Evolutionary conservation across 2,888 invertebrate genomes (phyloP).

Genomic region (Tholera decimalis): DNA sequence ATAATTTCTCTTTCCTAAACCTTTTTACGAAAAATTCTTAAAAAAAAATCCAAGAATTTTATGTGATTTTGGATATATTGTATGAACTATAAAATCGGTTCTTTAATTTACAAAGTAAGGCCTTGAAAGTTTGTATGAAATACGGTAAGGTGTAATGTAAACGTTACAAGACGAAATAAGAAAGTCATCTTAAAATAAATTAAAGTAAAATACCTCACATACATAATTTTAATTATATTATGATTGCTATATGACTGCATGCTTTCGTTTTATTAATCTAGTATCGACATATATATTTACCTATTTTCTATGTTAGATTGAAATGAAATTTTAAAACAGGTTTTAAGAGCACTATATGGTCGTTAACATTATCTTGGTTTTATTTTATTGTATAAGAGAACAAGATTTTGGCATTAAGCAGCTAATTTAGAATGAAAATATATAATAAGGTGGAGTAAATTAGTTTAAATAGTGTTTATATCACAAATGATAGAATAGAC

Average conservation of each 20-base stretch:
- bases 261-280: constrained; percentile 5
- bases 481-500: no score
- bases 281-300: constrained; percentile 10
- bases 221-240: neutral
- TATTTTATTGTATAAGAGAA: neutral
- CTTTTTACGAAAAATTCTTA: no score
- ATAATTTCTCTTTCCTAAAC: no score
- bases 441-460: neutral
- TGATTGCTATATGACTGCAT: neutral
- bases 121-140: no score
- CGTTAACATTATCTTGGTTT: neutral
- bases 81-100: no score
- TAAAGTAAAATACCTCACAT: no score
- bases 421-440: neutral
- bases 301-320: neutral
- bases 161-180: no score
- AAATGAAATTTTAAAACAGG: constrained; percentile 21
- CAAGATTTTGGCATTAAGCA: neutral
- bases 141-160: no score
- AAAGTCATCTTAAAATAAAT: no score
- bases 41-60: no score
- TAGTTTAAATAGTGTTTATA: neutral
- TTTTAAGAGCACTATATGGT: constrained; percentile 1
- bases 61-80: no score
- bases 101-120: no score